Evolutionary conservation across 2,113 vertebrate species (phyloP).

Genomic region (Poicephalus meyeri): DNA sequence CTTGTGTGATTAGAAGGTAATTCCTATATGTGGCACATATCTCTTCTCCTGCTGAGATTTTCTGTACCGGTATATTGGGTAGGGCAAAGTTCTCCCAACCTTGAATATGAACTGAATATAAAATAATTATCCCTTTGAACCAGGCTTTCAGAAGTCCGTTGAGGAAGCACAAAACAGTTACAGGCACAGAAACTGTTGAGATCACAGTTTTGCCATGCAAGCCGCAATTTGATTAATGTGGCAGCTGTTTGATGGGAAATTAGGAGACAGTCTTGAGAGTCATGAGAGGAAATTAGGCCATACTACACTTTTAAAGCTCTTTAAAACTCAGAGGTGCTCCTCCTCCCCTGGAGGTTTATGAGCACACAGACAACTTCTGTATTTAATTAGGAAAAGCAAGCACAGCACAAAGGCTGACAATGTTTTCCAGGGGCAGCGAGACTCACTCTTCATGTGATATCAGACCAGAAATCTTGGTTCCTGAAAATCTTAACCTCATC

Average conservation of each 20-base stretch:
- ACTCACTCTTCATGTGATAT: background rate
- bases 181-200: background rate
- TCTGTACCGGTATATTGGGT: background rate
- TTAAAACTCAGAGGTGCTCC: background rate
- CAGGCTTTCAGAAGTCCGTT: background rate
- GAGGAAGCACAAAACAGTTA: background rate
- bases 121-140: background rate
- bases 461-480: background rate
- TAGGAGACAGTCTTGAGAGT: background rate
- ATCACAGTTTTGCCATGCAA: background rate
- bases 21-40: background rate
- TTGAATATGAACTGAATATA: background rate
- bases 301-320: background rate
- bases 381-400: constrained; percentile 7
- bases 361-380: background rate
- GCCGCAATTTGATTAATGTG: background rate
- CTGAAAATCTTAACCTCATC: background rate
- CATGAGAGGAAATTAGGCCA: background rate
- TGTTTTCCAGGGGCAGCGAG: background rate
- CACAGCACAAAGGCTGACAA: background rate
- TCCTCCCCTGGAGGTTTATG: background rate
- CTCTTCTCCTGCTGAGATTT: background rate
- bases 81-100: background rate
- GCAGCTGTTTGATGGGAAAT: background rate
- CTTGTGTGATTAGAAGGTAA: background rate